Evolutionary conservation across 2,797 vertebrate genomes (phyloP).

Genomic region (Loris lydekkerianus): DNA sequence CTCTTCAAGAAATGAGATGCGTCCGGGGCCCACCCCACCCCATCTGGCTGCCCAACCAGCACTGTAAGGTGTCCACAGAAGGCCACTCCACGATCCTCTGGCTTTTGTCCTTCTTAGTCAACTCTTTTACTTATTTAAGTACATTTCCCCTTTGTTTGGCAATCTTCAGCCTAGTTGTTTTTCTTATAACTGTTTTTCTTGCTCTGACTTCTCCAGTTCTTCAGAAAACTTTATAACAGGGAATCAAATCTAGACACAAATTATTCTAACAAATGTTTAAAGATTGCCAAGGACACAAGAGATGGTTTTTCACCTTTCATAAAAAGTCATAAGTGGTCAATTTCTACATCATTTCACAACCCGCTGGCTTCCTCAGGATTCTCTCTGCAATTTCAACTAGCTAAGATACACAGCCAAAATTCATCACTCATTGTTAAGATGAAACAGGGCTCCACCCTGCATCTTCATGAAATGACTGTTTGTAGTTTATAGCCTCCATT

Average conservation of each 20-base stretch:
- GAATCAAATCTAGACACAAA: background rate
- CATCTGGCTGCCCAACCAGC: background rate
- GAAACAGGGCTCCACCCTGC: background rate
- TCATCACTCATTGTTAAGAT: background rate
- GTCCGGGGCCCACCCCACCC: too few relatives aligned
- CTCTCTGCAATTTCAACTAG: background rate
- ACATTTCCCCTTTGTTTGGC: background rate
- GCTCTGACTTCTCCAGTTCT: background rate
- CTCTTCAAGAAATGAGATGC: background rate
- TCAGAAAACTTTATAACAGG: background rate
- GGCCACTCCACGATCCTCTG: background rate
- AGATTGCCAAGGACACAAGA: background rate
- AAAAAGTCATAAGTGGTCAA: background rate
- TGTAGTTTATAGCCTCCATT: conserved; percentile 22
- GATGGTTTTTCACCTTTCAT: background rate
- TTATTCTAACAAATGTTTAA: background rate
- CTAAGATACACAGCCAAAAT: background rate
- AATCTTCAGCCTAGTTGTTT: background rate
- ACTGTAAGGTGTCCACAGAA: background rate
- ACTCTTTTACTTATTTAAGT: conserved; percentile 6
- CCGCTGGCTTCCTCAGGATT: background rate
- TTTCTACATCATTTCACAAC: background rate
- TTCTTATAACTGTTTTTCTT: background rate
- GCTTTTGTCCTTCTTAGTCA: background rate
- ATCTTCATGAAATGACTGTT: conserved; percentile 11